Conservation (phyloP, 2,888 invertebrate species). For the Dichetophora obliterata region DNA sequence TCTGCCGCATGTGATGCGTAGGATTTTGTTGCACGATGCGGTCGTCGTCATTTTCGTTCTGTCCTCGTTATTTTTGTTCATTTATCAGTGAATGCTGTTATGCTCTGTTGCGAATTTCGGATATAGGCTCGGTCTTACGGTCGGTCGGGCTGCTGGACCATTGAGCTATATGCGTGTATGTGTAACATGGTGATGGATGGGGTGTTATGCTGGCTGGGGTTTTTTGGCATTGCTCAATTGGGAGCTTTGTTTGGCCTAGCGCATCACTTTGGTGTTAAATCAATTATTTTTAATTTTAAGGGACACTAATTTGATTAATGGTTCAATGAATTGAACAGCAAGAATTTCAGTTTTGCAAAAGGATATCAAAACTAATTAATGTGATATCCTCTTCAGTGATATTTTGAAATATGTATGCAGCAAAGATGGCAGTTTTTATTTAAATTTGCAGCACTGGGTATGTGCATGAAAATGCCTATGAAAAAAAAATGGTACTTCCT, state of each 20-base stretch:
- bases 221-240: slow-evolving; percentile 10
- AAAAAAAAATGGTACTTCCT: not conserved
- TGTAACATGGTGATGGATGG: not conserved
- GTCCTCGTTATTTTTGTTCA: slow-evolving; percentile 47
- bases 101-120: slow-evolving; percentile 12
- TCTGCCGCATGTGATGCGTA: slow-evolving; percentile 37
- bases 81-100: slow-evolving; percentile 50
- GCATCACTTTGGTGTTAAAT: slow-evolving; percentile 53
- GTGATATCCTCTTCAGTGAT: not conserved
- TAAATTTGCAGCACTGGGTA: not conserved
- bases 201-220: not conserved
- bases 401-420: not conserved
- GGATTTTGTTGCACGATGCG: slow-evolving; percentile 39
- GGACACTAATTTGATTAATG: slow-evolving; percentile 62
- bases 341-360: not conserved
- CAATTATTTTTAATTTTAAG: slow-evolving; percentile 62
- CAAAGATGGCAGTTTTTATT: not conserved
- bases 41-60: slow-evolving; percentile 11
- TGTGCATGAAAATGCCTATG: not conserved
- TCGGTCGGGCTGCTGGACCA: not conserved
- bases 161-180: not conserved
- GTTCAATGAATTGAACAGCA: slow-evolving; percentile 43
- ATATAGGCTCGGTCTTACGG: not conserved
- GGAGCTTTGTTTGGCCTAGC: slow-evolving; percentile 6
- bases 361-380: no score